Percentiles rank a stretch among this genome's conserved stretches.
Evolutionary conservation across 2,888 invertebrate genomes (phyloP).

Genomic region (Vesta saturnalis): DNA sequence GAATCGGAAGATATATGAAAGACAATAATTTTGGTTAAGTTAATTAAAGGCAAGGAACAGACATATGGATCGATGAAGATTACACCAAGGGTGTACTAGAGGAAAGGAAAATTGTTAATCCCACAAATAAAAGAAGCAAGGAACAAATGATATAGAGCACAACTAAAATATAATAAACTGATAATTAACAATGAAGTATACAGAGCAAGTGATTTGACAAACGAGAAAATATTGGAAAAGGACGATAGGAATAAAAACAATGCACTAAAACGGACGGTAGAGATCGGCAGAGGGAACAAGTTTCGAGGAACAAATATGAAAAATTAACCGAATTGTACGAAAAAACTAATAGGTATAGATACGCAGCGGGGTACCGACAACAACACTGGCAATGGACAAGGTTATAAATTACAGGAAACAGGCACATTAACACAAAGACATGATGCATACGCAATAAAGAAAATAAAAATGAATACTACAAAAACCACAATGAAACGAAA

Average conservation of each 20-base stretch:
- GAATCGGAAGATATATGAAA: not conserved
- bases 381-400: not conserved
- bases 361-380: not conserved
- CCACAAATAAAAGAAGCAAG: not conserved
- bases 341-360: too few species aligned
- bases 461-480: too few species aligned
- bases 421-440: not conserved
- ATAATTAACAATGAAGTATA: too few species aligned
- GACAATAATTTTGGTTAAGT: not conserved
- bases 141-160: not conserved
- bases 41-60: not conserved
- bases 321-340: too few species aligned
- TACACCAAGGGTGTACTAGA: not conserved
- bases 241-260: not conserved
- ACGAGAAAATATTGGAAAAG: not conserved
- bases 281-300: too few species aligned
- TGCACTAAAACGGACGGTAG: not conserved
- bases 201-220: too few species aligned
- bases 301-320: too few species aligned
- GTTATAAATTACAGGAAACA: not conserved
- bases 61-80: too few species aligned
- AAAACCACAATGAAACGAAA: too few species aligned
- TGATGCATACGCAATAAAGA: not conserved
- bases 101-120: not conserved
- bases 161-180: too few species aligned